These are phyloP conservation scores for Todus mexicanus DNA, from an alignment of 2,797 vertebrate genomes.

Conservation along the genomic window DNA sequence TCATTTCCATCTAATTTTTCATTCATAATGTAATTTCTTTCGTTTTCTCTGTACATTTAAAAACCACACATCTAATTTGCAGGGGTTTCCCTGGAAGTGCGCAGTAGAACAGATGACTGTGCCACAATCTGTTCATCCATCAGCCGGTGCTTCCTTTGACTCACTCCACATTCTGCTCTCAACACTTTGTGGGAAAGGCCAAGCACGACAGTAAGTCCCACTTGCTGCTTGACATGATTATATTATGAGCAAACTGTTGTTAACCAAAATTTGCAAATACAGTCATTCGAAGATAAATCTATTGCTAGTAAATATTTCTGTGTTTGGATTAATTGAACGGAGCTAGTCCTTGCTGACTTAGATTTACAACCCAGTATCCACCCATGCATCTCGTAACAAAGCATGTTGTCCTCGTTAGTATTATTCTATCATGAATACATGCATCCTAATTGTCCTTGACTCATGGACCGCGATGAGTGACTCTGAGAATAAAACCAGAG, in stretches of 20 bases:
- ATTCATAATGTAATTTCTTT: constrained; percentile 68
- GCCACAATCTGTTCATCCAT: constrained; percentile 30
- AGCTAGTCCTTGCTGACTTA: neutral
- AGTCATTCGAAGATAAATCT: constrained; percentile 6
- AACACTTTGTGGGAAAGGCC: constrained; percentile 34
- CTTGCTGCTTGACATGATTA: constrained; percentile 41
- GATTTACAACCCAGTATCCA: neutral
- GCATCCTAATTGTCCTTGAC: neutral
- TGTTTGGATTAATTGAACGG: constrained; percentile 13
- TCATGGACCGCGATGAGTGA: rapidly evolving
- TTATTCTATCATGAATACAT: neutral
- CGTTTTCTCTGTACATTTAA: constrained; percentile 41
- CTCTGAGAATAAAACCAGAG: neutral
- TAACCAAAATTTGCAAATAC: constrained; percentile 55
- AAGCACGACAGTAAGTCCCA: constrained; percentile 34
- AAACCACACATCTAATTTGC: constrained; percentile 25
- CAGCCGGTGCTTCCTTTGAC: constrained; percentile 41
- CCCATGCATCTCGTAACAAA: neutral
- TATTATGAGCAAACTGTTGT: constrained; percentile 27
- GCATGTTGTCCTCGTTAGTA: neutral
- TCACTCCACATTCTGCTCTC: constrained; percentile 21
- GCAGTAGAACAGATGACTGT: constrained; percentile 5
- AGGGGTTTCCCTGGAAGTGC: constrained; percentile 39
- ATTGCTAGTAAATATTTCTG: constrained; percentile 22
- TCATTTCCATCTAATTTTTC: constrained; percentile 68